These are phyloP conservation scores for Araneus ventricosus DNA, from an alignment of 1,140 invertebrate genomes.

Conservation along the genomic window DNA sequence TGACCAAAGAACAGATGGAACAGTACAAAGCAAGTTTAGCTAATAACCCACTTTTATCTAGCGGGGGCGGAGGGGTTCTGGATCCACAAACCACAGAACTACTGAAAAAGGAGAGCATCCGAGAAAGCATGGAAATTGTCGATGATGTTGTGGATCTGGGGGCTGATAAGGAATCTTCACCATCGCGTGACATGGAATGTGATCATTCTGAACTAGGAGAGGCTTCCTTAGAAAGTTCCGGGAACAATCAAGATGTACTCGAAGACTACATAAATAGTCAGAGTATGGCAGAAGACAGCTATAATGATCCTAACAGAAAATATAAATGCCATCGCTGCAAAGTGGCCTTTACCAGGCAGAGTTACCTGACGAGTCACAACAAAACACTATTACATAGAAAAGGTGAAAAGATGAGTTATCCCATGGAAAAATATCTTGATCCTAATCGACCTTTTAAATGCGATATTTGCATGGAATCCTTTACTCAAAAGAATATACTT, in stretches of 20 bases:
- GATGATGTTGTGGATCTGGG: conserved; percentile 72
- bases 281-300: conserved; percentile 93
- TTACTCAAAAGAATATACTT: conserved; percentile 97
- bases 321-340: conserved; percentile 97
- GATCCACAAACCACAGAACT: conserved; percentile 78
- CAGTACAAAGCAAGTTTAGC: conserved; percentile 90
- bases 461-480: conserved; percentile 98
- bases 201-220: conserved; percentile 66
- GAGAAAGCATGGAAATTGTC: conserved; percentile 65
- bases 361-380: conserved; percentile 94
- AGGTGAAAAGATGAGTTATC: conserved; percentile 93
- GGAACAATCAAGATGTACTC: conserved; percentile 81
- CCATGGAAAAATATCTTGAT: conserved; percentile 96
- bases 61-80: conserved; percentile 80
- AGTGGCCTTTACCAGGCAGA: conserved; percentile 94
- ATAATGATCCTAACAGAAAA: conserved; percentile 93
- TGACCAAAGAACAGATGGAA: conserved; percentile 89
- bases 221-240: conserved; percentile 41
- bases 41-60: conserved; percentile 87
- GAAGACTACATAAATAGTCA: conserved; percentile 96
- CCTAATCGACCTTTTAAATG: conserved; percentile 97
- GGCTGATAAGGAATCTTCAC: conserved; percentile 68
- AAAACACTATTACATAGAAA: conserved; percentile 94
- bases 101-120: conserved; percentile 78
- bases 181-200: conserved; percentile 70